phyloP scores from a whole-genome alignment of 2,888 invertebrate species.

The Sussaba pulchella region DNA sequence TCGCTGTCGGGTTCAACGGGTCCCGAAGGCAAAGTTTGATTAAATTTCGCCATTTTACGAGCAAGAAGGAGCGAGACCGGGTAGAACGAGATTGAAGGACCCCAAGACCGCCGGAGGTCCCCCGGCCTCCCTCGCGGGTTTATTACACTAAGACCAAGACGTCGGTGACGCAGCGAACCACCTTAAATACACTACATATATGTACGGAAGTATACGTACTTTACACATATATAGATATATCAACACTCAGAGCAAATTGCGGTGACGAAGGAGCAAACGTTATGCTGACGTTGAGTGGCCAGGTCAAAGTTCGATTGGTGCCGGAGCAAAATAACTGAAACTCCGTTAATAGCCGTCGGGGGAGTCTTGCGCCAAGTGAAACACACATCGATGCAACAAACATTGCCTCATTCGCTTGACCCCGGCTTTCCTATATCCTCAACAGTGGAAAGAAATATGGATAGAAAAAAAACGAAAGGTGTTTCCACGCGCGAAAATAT shows the following conservation, averaged over 20 bases:
- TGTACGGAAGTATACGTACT: not conserved
- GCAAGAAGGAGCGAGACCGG: slow-evolving; percentile 35
- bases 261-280: slow-evolving; percentile 17
- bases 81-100: slow-evolving; percentile 44
- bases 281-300: slow-evolving; percentile 22
- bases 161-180: slow-evolving; percentile 26
- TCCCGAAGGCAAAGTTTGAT: slow-evolving; percentile 73
- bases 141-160: slow-evolving; percentile 56
- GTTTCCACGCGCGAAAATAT: not conserved
- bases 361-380: not conserved
- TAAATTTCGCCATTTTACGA: slow-evolving; percentile 77
- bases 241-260: slow-evolving; percentile 4
- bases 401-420: not conserved
- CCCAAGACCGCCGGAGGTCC: slow-evolving; percentile 15
- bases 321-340: slow-evolving; percentile 12
- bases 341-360: slow-evolving; percentile 9
- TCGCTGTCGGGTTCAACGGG: slow-evolving; percentile 50
- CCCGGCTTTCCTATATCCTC: not conserved
- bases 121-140: slow-evolving; percentile 41
- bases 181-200: not conserved
- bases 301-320: slow-evolving; percentile 29
- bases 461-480: too few species aligned
- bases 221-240: not conserved
- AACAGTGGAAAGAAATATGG: not conserved
- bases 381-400: slow-evolving; percentile 15